Evolutionary conservation across 2,888 invertebrate genomes (phyloP).

Genomic region (Alitta virens): DNA sequence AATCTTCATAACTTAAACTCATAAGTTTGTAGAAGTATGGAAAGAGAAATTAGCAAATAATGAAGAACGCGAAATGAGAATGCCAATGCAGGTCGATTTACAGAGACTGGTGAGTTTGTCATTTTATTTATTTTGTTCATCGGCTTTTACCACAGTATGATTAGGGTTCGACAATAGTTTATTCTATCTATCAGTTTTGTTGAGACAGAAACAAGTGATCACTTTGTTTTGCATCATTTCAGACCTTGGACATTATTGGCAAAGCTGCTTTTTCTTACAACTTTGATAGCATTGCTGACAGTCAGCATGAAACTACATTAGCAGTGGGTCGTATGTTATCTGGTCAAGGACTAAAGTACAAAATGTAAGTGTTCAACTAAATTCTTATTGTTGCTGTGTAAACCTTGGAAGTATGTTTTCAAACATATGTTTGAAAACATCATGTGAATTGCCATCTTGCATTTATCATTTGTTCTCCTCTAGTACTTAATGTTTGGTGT

Average conservation of each 20-base stretch:
- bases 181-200: too few species aligned
- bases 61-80: constrained; percentile 8
- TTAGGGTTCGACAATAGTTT: neutral
- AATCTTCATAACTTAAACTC: constrained; percentile 31
- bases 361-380: constrained; percentile 17
- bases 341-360: constrained; percentile 21
- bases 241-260: constrained; percentile 35
- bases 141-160: neutral
- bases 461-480: too few species aligned
- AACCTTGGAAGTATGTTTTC: too few species aligned
- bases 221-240: too few species aligned
- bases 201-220: too few species aligned
- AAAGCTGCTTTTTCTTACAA: constrained; percentile 33
- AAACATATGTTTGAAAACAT: too few species aligned
- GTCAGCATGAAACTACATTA: constrained; percentile 17
- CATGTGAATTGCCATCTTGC: too few species aligned
- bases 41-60: constrained; percentile 9
- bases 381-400: too few species aligned
- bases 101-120: constrained; percentile 29
- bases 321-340: constrained; percentile 25
- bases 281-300: constrained; percentile 28
- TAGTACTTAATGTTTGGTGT: too few species aligned
- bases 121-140: neutral
- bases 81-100: constrained; percentile 31
- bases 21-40: constrained; percentile 29